Evolutionary conservation across 92 coral and sea anemone genomes (phyloP), one percentile per base, ranked within the genome.

Genomic region (Palythoa grandis): DNA sequence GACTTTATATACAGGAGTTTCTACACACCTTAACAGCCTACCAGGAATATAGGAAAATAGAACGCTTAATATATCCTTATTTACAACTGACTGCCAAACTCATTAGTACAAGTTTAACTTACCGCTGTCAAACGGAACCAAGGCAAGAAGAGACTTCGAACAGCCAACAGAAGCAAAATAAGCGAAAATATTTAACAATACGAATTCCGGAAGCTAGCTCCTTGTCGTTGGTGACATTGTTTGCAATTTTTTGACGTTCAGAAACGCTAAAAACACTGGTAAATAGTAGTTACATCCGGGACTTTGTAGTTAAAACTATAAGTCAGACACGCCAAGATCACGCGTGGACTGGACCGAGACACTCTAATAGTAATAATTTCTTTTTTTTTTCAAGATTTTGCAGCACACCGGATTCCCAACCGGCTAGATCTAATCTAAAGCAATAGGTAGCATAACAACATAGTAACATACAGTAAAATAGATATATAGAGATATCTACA

Each of bases 281-380:
- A 74, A 74, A 23, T n/a, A 74, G 78, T 10, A 74, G 78, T 10
- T 73, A 73, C 29, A 70, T 73, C 56, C 77, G 38, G 77, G 77
- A n/a, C 78, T 47, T 47, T 74, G 13, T 50, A 47, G 35, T 19
- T 74, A 19, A 74, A 72, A 71, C 54, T 15, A 67, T 15, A 73
- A n/a, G 7, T 74, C 78, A 50, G 61, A 74, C 60, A 48, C 78
- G 63, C 78, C 60, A 1, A 74, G 60, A 48, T 60, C 58, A 60
- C 78, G 78, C 61, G 35, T 74, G 58, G 78, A 74, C 78, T 74
- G 78, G 78, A 37, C 60, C 78, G 78, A 74, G 63, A 74, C 60
- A 74, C 37, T 74, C 5, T 48, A 48, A 38, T 72, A 11, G 48
- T 74, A 47, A 50, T 74, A 50, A 37, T 17, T 74, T 74, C 48